Base-by-base conservation (phyloP, 1,140 invertebrate genomes). In the Philaenus spumarius region DNA sequence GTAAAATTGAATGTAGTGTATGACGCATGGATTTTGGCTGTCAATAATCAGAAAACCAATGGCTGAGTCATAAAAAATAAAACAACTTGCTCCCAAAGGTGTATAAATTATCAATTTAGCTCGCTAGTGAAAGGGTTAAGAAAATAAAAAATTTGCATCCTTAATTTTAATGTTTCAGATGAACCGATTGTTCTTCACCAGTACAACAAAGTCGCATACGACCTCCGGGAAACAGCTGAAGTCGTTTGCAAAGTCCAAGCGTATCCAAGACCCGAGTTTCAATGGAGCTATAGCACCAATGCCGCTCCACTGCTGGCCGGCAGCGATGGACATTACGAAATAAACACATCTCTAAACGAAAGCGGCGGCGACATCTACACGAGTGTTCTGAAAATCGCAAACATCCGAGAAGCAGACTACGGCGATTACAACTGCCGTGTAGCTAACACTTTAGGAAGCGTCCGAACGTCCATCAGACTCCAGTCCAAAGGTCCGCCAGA, bases 181-280 rank as follows among this genome's bases (percentile, higher is more conserved):
- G 82, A 87, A 68, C 92, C 92, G 1, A 89, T 94, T 62, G 80
- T 88, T 4, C 76, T 92, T 11, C 86, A 90, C 68, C 84, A 88
- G 58, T 87, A 93, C 69, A 89, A 86, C 58, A 92, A 93, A 73
- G 92, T 95, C 0, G 93, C 93, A 2, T 93, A 85, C 63, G 90
- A 94, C 69, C 68, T 91, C 1, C 75, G 81, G 11, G 90, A 95
- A 69, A 87, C 81, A 0, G 93, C 91, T 0, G 83, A 90, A 69
- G 85, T 96, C 9, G 79, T 86, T 2, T 96, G 93, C 71, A 83
- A 86, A 68, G 90, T 95, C 2, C 89, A 93, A 69, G 90, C 93
- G 0, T 95, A 91, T 73, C 93, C 93, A 0, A 87, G 89, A 67
- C 91, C 92, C 0, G 88, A 90, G 67, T 95, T 95, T 71, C 89